Base-by-base conservation (phyloP, 2,113 vertebrate genomes). In the Seriola quinqueradiata region DNA sequence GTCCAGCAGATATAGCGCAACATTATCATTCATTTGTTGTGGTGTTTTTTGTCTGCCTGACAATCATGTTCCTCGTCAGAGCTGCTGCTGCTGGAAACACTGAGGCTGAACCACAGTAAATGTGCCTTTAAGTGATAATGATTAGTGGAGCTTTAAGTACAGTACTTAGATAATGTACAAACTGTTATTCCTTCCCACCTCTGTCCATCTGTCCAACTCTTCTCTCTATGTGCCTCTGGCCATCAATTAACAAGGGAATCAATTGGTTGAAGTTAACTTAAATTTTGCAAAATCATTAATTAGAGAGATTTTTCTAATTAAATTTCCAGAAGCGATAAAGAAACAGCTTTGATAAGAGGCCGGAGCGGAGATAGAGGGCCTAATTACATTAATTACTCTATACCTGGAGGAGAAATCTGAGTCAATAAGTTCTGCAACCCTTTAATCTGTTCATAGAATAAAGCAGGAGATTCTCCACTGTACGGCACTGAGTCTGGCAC, bases 321-420 rank as follows among this genome's bases (percentile, higher is more conserved):
- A 86, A 91, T 90, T 64, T 87, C 54, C 81, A 42, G 69, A 44
- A n/a, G 61, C n/a, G 86, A 93, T 93, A 86, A 92, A 75, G 80
- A 82, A 86, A 66, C 42, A 16, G 72, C 50, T 75, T 78, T 83
- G 84, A 88, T 81, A 77, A 84, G 87, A 75, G 44, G 75, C 67
- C 79, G 52, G 69, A 80, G 80, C 8, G n/a, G 32, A 86, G 89
- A 92, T 81, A 81, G 61, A 82, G 73, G 23, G 54, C 61, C 75
- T 90, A 90, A 91, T 90, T 92, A 78, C 74, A 81, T 82, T 87
- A 93, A 92, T 93, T 87, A 89, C 75, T 79, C 70, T 63, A 76
- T 82, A 86, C 80, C 84, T 89, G 73, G 63, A 79, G 82, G 88
- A 90, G 60, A 81, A 74, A 85, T 71, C 84, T 77, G 84, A 77